These are phyloP conservation scores for Siniperca scherzeri DNA, from an alignment of 2,797 vertebrate genomes.

Conservation along the genomic window DNA sequence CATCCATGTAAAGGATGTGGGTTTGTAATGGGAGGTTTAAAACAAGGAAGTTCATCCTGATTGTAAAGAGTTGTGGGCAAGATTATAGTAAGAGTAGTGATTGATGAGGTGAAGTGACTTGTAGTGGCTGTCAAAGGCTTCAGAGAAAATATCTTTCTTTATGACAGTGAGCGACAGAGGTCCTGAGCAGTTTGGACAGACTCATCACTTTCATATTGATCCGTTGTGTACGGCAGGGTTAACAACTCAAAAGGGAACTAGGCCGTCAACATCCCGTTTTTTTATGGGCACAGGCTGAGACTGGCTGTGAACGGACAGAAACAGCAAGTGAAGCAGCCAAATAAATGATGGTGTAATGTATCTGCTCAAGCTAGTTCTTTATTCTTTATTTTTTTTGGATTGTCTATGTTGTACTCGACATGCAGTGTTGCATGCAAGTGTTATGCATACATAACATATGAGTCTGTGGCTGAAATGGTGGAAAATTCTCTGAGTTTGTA, in stretches of 20 bases:
- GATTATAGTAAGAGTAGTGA: slow-evolving; percentile 20
- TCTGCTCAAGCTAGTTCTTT: slow-evolving; percentile 10
- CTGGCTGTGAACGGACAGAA: slow-evolving; percentile 41
- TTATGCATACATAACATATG: slow-evolving; percentile 28
- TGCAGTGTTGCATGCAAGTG: slow-evolving; percentile 8
- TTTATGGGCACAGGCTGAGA: slow-evolving; percentile 62
- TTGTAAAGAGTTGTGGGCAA: slow-evolving; percentile 14
- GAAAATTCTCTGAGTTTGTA: slow-evolving; percentile 41
- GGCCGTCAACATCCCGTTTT: slow-evolving; percentile 82
- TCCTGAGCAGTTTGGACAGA: slow-evolving; percentile 19
- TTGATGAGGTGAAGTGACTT: slow-evolving; percentile 28
- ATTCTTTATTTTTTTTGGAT: background rate
- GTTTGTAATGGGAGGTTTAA: slow-evolving; percentile 34
- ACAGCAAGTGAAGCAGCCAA: slow-evolving; percentile 40
- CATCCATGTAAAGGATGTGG: slow-evolving; percentile 42
- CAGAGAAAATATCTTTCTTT: background rate
- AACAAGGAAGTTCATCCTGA: slow-evolving; percentile 14
- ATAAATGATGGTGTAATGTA: slow-evolving; percentile 27
- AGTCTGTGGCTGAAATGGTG: slow-evolving; percentile 30
- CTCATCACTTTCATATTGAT: slow-evolving; percentile 29
- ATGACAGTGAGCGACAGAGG: slow-evolving; percentile 8
- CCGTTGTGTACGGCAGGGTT: slow-evolving; percentile 58
- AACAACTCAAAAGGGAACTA: slow-evolving; percentile 79
- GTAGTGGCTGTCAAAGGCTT: background rate
- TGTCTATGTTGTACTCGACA: slow-evolving; percentile 24